Conservation (phyloP, 2,113 vertebrate species). For the Thunnus maccoyii region DNA sequence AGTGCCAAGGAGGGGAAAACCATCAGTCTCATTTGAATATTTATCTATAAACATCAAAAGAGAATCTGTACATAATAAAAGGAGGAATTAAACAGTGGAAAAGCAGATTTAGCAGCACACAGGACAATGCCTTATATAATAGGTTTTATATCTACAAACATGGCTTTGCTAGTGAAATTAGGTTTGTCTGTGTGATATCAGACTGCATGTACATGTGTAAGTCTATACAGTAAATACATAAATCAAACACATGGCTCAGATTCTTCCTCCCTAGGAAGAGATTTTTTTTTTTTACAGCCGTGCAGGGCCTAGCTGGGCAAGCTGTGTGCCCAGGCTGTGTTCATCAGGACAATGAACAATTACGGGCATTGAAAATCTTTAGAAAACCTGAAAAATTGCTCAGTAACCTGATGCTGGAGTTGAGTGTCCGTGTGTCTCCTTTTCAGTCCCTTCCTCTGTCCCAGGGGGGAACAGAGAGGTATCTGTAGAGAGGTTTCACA, state of each 20-base stretch:
- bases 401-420: slow-evolving; percentile 74
- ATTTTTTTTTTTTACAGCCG: too few species aligned
- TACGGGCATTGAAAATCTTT: slow-evolving; percentile 74
- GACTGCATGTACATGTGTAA: not conserved
- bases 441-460: slow-evolving; percentile 39
- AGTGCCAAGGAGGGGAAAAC: not conserved
- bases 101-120: too few species aligned
- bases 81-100: too few species aligned
- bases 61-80: too few species aligned
- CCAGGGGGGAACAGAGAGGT: slow-evolving; percentile 39
- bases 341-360: slow-evolving; percentile 73
- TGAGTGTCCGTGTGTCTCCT: slow-evolving; percentile 50
- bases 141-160: too few species aligned
- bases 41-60: not conserved
- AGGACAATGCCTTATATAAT: too few species aligned
- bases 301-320: not conserved
- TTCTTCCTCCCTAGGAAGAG: too few species aligned
- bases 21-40: too few species aligned
- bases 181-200: not conserved
- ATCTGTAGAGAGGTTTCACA: slow-evolving; percentile 60
- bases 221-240: not conserved
- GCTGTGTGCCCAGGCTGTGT: slow-evolving; percentile 14
- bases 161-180: too few species aligned
- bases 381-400: slow-evolving; percentile 64
- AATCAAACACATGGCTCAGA: too few species aligned